A percentile compares a stretch with the other conserved stretches of the same genome.
phyloP scores from a whole-genome alignment of 2,888 invertebrate genomes.

The Ichneumon xanthorius region DNA sequence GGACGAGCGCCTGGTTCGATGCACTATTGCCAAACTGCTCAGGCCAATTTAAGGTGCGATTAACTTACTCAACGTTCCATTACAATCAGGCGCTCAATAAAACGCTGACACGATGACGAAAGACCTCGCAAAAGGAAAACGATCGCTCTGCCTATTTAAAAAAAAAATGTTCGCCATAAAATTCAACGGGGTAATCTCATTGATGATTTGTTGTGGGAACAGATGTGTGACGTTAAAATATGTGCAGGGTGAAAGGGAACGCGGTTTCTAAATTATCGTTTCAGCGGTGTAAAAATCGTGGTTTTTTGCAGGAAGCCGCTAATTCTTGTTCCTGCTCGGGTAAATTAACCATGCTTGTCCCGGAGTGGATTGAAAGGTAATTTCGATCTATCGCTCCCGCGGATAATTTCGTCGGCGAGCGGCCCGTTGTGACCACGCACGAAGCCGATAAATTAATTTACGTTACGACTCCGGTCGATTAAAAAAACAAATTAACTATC shows the following conservation, averaged over 20 bases:
- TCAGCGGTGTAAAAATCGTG: slow-evolving; percentile 14
- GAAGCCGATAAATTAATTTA: slow-evolving; percentile 30
- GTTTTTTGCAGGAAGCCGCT: slow-evolving; percentile 22
- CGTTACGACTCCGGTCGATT: slow-evolving; percentile 18
- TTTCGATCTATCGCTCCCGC: slow-evolving; percentile 4
- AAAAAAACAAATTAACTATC: slow-evolving; percentile 29
- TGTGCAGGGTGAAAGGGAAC: slow-evolving; percentile 53
- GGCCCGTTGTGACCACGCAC: background rate
- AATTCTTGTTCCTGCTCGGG: background rate
- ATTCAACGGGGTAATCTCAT: background rate
- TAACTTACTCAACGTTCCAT: slow-evolving; percentile 61
- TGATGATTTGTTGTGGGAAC: slow-evolving; percentile 48
- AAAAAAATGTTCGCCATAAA: background rate
- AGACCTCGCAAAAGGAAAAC: slow-evolving; percentile 7
- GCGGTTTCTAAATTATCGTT: background rate
- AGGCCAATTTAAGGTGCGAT: slow-evolving; percentile 53
- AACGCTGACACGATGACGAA: slow-evolving; percentile 47
- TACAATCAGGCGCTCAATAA: slow-evolving; percentile 49
- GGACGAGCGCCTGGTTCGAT: slow-evolving; percentile 56
- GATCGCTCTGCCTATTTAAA: background rate
- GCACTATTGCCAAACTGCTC: slow-evolving; percentile 58
- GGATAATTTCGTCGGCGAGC: slow-evolving; percentile 33
- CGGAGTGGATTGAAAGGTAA: slow-evolving; percentile 11
- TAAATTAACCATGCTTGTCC: background rate
- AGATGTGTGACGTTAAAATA: slow-evolving; percentile 41